Percentiles rank a stretch among this genome's conserved stretches.
phyloP scores from a whole-genome alignment of 2,888 invertebrate species.

The Eugnorisma glareosa region DNA sequence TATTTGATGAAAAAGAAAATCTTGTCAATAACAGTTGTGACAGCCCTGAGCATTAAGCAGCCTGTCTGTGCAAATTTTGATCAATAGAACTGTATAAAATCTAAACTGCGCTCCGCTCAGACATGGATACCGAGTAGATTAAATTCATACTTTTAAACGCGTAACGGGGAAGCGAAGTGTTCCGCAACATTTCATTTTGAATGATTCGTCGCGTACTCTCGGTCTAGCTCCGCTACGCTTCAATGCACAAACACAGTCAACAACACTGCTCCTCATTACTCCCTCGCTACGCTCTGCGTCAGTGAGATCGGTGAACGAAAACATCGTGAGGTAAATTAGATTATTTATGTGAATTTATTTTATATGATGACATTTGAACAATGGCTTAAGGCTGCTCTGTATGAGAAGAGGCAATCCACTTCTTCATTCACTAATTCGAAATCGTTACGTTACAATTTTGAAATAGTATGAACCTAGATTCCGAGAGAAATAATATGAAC shows the following conservation, averaged over 20 bases:
- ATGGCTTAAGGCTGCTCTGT: background rate
- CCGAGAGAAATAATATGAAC: too few relatives aligned
- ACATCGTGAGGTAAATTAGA: background rate
- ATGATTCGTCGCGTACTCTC: background rate
- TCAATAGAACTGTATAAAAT: too few relatives aligned
- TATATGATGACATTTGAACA: background rate
- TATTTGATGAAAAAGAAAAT: too few relatives aligned
- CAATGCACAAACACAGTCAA: background rate
- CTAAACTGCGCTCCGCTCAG: too few relatives aligned
- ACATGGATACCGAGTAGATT: too few relatives aligned
- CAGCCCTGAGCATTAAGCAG: too few relatives aligned
- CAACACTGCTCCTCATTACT: background rate
- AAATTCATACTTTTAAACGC: too few relatives aligned
- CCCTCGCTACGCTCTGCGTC: background rate
- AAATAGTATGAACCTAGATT: constrained; percentile 6
- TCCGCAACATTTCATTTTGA: background rate
- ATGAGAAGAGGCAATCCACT: background rate
- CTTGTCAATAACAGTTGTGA: too few relatives aligned
- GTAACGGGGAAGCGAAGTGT: too few relatives aligned
- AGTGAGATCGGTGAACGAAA: background rate
- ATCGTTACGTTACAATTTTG: background rate
- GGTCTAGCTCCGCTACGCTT: background rate
- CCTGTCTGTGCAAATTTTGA: too few relatives aligned
- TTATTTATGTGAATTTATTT: too few relatives aligned
- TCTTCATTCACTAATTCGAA: background rate